Percentiles rank a stretch among this genome's conserved stretches.
These are phyloP conservation scores for Pycnomerus fuliginosus DNA, from an alignment of 2,888 invertebrate species.

Conservation along the genomic window DNA sequence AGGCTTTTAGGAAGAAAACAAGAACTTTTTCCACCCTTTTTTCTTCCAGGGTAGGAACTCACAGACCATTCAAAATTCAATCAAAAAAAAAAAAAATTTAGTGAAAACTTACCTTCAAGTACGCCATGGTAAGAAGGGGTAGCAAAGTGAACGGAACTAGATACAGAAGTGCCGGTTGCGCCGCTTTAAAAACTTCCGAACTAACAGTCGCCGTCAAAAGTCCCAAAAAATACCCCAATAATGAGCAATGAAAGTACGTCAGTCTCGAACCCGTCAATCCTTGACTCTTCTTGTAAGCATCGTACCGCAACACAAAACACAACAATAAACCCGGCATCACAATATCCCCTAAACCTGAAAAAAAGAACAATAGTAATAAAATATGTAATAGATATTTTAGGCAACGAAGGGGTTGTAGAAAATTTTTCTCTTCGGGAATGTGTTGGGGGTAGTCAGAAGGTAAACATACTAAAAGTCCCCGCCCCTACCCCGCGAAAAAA, in stretches of 20 bases:
- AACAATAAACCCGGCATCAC: constrained; percentile 95
- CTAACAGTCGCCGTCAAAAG: constrained; percentile 95
- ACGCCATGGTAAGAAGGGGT: constrained; percentile 96
- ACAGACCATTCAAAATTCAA: no score
- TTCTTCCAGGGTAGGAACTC: no score
- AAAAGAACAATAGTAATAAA: no score
- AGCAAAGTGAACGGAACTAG: constrained; percentile 96
- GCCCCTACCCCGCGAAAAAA: no score
- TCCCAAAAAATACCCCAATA: constrained; percentile 94
- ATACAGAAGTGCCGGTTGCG: constrained; percentile 95
- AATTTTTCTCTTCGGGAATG: no score
- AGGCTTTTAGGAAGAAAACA: no score
- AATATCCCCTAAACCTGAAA: constrained; percentile 69
- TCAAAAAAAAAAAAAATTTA: no score
- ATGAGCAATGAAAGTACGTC: constrained; percentile 97
- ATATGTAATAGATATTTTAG: no score
- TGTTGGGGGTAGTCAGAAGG: no score
- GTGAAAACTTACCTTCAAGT: constrained; percentile 88
- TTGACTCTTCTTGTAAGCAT: constrained; percentile 94
- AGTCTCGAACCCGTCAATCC: constrained; percentile 62
- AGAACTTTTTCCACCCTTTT: no score
- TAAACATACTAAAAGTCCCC: no score
- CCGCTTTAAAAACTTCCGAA: constrained; percentile 97
- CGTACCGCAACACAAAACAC: constrained; percentile 95
- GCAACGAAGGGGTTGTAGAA: no score